phyloP scores from a whole-genome alignment of 2,113 vertebrate species.

The Ahaetulla prasina region DNA sequence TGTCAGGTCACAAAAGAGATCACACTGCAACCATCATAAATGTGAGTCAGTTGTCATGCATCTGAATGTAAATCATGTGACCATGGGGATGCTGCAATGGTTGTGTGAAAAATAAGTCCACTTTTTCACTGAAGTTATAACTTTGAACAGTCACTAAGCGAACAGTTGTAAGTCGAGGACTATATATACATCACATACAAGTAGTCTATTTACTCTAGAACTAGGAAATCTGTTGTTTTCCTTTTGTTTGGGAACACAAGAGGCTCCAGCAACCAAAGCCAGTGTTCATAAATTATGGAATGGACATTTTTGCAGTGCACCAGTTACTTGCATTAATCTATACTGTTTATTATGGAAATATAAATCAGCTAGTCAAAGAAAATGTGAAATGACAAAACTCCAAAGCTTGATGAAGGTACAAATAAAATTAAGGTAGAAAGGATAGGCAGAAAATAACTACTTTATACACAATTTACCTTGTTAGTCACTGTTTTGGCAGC shows the following conservation, averaged over 20 bases:
- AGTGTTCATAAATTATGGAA: not conserved
- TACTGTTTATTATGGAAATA: not conserved
- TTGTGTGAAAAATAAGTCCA: too few species aligned
- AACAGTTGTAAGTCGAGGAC: too few species aligned
- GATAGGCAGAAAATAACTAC: not conserved
- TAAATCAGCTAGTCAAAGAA: not conserved
- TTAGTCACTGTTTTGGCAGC: conserved; percentile 56
- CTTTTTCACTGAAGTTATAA: too few species aligned
- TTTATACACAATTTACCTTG: conserved; percentile 61
- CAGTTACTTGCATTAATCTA: not conserved
- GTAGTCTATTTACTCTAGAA: not conserved
- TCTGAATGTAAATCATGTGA: too few species aligned
- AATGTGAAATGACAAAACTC: not conserved
- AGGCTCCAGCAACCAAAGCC: not conserved
- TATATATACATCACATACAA: not conserved
- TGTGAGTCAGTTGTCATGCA: too few species aligned
- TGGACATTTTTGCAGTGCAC: not conserved
- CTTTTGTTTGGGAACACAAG: not conserved
- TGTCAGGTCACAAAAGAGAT: too few species aligned
- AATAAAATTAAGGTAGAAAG: not conserved
- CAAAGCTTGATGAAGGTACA: not conserved
- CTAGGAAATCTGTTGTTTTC: not conserved
- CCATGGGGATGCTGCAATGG: too few species aligned
- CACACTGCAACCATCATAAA: too few species aligned
- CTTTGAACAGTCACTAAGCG: too few species aligned